Base-by-base conservation (phyloP, 2,113 vertebrate species). In the Antechinus flavipes region DNA sequence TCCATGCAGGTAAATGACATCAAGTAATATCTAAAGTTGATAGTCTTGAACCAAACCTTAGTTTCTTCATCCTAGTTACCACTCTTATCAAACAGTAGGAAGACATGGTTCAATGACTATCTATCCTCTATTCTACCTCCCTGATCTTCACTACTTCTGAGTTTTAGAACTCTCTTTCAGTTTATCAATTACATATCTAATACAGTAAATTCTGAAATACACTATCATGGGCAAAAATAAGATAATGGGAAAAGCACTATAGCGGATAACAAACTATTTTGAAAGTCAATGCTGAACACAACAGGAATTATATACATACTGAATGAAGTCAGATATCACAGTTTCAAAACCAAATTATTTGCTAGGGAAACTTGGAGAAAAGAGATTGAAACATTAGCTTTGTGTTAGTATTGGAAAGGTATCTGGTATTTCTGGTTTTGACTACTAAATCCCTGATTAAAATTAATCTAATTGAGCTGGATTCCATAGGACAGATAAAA, bases 151-250 rank as follows among this genome's bases (percentile, higher is more conserved):
- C 0, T 2, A 93, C 3, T 68, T 47, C 2, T 95, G 55, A 96
- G 89, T 91, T 23, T 84, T n/a, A 52, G 10, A 94, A 91, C 91
- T 89, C 0, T 94, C 47, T 61, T 54, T 97, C 58, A 42, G 0
- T 0, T 1, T 92, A 22, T 35, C 23, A 68, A 68, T 90, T 94
- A 49, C 14, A 52, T 96, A 91, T 92, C 94, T 55, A 53, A 3
- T n/a, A 76, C 49, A 35, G 52, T 61, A 94, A 96, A 94, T 54
- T 55, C 58, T 42, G 27, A n/a, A 90, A 76, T 76, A 23, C 26
- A 26, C 26, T 0, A 2, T 16, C 92, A 26, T 12, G n/a, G 9
- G 30, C 0, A 11, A 95, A 30, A 49, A 93, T 50, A 1, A 22
- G 6, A 90, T 30, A 42, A 7, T 52, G 50, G 94, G 42, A 94